Evolutionary conservation across 2,888 invertebrate genomes (phyloP), one percentile per base, ranked within the genome.

Genomic region (Julus scandinavius): DNA sequence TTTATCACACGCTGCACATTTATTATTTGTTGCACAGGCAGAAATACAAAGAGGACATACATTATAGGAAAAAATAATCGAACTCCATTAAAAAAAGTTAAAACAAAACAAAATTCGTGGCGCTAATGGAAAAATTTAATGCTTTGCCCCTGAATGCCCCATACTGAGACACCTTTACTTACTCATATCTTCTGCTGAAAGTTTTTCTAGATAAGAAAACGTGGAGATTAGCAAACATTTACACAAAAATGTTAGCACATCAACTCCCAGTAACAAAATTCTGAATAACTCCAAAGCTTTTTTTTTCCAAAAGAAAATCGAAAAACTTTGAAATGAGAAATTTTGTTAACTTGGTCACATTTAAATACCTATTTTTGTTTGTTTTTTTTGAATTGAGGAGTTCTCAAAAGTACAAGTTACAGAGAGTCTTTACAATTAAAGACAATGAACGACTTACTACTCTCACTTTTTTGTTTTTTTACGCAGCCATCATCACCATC

Each of bases 1-100:
- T 84, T 84, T 41, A 88, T 88, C 80, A 88, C 63, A 87, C 50
- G n/a, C 84, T 49, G 50, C 20, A 87, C 87, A 87, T 87, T 87
- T 87, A 87, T 87, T 87, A 87, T 20, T 85, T 85, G 20, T 84
- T 84, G 83, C 88, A 88, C 49, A 50, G 49, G 80, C 84, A 87
- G 87, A 50, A 87, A 87, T 85, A 85, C 85, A 85, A 84, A 85
- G 54, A 54, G 87, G 50, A 58, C 58, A 29, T 88, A 88, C 88
- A 88, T 84, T 50, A 88, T 45, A 84, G 83, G 84, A 49, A 45
- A 87, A 88, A 40, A 72, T 88, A 88, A 88, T 87, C n/a, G 87
- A 54, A 50, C 54, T 87, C 54, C 50, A 50, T 87, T 87, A 87
- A 54, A 87, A 87, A 87, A 87, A 87, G 58, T 87, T 87, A 87